These are phyloP conservation scores for Drosophila punjabiensis DNA, from an alignment of 1,140 invertebrate species.

Conservation along the genomic window DNA sequence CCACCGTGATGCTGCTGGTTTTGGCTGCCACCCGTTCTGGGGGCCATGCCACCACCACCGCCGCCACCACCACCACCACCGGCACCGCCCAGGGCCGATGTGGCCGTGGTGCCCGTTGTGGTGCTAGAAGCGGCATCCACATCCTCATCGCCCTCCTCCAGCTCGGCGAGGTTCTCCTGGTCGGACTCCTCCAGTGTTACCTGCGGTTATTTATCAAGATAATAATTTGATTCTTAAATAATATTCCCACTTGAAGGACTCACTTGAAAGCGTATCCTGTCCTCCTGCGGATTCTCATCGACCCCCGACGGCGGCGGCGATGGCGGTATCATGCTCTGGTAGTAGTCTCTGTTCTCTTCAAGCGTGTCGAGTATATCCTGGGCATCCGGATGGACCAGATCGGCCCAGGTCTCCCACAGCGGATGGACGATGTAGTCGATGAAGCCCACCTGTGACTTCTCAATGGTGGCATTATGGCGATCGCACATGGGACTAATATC, in stretches of 20 bases:
- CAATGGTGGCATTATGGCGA: slow-evolving; percentile 96
- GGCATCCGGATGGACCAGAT: slow-evolving; percentile 99
- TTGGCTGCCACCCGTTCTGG: slow-evolving; percentile 85
- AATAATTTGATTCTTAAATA: no score
- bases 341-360: slow-evolving; percentile 99
- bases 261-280: slow-evolving; percentile 90
- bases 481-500: slow-evolving; percentile 99
- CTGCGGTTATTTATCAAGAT: slow-evolving; percentile 32
- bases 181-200: slow-evolving; percentile 94
- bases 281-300: slow-evolving; percentile 86
- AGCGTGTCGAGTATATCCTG: slow-evolving; percentile 98
- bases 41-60: slow-evolving; percentile 83
- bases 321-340: slow-evolving; percentile 94
- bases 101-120: slow-evolving; percentile 62
- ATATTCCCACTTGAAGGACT: background rate
- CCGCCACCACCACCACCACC: slow-evolving; percentile 51
- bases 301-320: slow-evolving; percentile 90
- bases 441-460: slow-evolving; percentile 99
- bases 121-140: slow-evolving; percentile 78
- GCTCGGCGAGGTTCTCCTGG: slow-evolving; percentile 87
- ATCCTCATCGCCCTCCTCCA: slow-evolving; percentile 86
- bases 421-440: slow-evolving; percentile 99
- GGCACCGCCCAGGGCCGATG: slow-evolving; percentile 50
- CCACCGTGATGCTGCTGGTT: slow-evolving; percentile 86
- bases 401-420: slow-evolving; percentile 99